These are phyloP conservation scores for Melanotaenia pygmaea DNA, from an alignment of 2,797 vertebrate species.

Conservation along the genomic window DNA sequence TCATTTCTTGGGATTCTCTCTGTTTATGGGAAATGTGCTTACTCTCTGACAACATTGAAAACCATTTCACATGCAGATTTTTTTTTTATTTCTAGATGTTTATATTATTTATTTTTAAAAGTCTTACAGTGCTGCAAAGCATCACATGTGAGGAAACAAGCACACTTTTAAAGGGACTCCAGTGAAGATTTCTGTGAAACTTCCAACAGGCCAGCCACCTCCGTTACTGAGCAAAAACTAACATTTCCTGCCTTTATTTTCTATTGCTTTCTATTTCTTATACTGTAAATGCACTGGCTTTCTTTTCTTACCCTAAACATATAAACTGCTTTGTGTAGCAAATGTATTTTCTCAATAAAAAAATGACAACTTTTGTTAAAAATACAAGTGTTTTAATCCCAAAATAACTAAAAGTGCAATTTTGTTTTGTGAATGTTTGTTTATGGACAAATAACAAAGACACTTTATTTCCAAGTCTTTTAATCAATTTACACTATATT, in stretches of 20 bases:
- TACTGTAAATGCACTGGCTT: constrained; percentile 79
- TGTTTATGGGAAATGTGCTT: constrained; percentile 39
- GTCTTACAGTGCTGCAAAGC: constrained; percentile 52
- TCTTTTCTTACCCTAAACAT: constrained; percentile 64
- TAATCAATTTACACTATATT: constrained; percentile 65
- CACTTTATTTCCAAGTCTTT: constrained; percentile 51
- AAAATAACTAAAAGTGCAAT: not conserved
- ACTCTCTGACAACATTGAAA: constrained; percentile 32
- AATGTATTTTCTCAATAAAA: constrained; percentile 85
- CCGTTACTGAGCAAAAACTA: constrained; percentile 72
- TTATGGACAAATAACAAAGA: constrained; percentile 35
- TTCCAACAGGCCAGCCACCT: constrained; percentile 63
- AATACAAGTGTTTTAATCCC: constrained; percentile 3
- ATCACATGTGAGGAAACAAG: constrained; percentile 56
- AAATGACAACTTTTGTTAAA: constrained; percentile 44
- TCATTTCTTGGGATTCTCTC: constrained; percentile 42
- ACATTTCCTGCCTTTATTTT: constrained; percentile 49
- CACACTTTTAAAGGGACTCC: constrained; percentile 71
- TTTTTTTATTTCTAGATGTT: constrained; percentile 50
- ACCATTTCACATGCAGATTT: constrained; percentile 44
- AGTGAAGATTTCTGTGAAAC: constrained; percentile 70
- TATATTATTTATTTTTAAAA: constrained; percentile 75
- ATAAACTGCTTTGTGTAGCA: constrained; percentile 74
- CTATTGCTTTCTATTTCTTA: constrained; percentile 50
- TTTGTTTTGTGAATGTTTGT: not conserved